These are phyloP conservation scores for Murina feae DNA, from an alignment of 2,113 vertebrate species.

Conservation along the genomic window DNA sequence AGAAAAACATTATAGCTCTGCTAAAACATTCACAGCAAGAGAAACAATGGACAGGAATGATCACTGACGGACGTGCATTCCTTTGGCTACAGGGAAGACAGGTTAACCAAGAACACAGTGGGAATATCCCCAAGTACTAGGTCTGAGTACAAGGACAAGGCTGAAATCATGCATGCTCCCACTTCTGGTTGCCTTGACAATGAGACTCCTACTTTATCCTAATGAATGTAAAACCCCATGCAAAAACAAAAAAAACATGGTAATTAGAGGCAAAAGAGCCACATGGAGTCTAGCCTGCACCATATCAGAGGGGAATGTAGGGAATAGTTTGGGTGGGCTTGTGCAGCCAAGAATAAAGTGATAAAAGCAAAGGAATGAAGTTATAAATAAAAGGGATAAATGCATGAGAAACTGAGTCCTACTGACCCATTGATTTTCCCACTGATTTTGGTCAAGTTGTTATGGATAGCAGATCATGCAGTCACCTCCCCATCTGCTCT, in stretches of 20 bases:
- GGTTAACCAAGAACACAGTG: background rate
- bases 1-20: background rate
- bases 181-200: conserved; percentile 62
- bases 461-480: background rate
- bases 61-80: background rate
- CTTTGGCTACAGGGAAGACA: background rate
- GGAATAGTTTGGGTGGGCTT: background rate
- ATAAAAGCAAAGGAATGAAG: background rate
- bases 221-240: conserved; percentile 49
- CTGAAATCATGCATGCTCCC: conserved; percentile 5
- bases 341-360: background rate
- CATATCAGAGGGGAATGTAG: background rate
- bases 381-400: background rate
- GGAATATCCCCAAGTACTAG: background rate
- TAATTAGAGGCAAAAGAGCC: conserved; percentile 12
- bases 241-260: background rate
- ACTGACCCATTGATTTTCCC: background rate
- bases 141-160: conserved; percentile 7
- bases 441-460: background rate
- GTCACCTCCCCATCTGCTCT: background rate
- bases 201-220: conserved; percentile 50
- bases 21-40: background rate
- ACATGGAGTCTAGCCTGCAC: background rate
- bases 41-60: background rate
- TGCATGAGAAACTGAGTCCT: background rate